Base-by-base conservation (phyloP, 2,113 vertebrate genomes). In the Gavia stellata region DNA sequence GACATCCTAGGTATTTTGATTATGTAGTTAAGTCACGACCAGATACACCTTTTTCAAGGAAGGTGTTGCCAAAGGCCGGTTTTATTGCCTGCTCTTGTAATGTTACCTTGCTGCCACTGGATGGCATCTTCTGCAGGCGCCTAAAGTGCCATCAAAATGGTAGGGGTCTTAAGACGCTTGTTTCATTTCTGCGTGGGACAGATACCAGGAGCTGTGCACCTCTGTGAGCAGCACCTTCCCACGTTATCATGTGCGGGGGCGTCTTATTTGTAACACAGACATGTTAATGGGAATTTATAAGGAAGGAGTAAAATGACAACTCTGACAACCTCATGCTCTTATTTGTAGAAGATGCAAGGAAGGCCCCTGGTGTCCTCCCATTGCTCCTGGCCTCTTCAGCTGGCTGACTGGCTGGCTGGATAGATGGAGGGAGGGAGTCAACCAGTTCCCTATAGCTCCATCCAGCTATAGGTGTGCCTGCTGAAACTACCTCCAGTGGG, bases 61-160 rank as follows among this genome's bases (percentile, higher is more conserved):
- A 20, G 75, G 28, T 25, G 36, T 2, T 45, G 67, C 31, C 36
- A 3, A 72, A 67, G n/a, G n/a, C 47, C 26, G 20, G 1, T 28
- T 59, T 65, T 40, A 9, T 52, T 9, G 55, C 55, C 56, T 78
- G 47, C 23, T 77, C 59, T 66, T 92, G 94, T 59, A 66, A 50
- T 78, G 52, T 26, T 80, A 14, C 29, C n/a, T 72, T 78, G 18
- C 47, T 71, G 71, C 83, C 74, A 78, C 92, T 78, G 80, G 90
- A 42, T 83, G 88, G 85, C 82, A 82, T 63, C 83, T 93, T 55
- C 75, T 90, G 90, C 91, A 83, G 89, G 83, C 44, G 5, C 83
- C 92, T 87, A 68, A 18, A 71, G 88, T 8, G 55, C 53, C 67
- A 42, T 6, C 62, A 5, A 7, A 17, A 16, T 20, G 88, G 80